phyloP scores from a whole-genome alignment of 2,113 vertebrate genomes.

The Delphinapterus leucas region DNA sequence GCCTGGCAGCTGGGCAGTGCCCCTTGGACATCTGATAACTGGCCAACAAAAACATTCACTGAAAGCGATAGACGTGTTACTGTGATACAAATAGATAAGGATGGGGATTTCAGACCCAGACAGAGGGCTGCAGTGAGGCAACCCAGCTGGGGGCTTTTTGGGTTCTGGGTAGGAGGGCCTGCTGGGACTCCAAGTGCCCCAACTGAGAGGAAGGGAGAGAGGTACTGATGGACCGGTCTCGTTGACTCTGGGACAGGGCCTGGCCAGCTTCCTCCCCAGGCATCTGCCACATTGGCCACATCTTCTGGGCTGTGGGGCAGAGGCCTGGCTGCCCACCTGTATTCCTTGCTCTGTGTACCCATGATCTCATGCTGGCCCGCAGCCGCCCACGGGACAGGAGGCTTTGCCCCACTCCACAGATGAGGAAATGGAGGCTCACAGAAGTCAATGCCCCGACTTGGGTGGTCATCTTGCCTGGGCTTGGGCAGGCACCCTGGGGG shows the following conservation, averaged over 20 bases:
- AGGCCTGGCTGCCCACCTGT: slow-evolving; percentile 9
- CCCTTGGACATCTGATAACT: neutral
- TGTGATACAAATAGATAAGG: neutral
- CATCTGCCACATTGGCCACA: neutral
- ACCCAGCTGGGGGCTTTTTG: neutral
- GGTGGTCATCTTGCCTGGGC: neutral
- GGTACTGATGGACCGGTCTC: neutral
- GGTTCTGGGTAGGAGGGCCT: neutral
- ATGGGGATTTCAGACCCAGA: neutral
- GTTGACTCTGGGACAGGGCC: neutral
- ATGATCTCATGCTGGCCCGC: slow-evolving; percentile 33
- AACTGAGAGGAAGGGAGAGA: neutral
- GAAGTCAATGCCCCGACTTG: neutral
- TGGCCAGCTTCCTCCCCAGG: neutral
- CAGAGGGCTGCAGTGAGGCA: neutral
- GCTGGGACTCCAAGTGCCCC: neutral
- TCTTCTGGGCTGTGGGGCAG: neutral
- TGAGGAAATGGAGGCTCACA: neutral
- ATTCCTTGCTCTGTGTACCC: neutral
- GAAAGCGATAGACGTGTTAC: neutral
- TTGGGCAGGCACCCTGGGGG: neutral
- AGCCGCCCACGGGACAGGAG: neutral
- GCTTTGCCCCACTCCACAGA: neutral
- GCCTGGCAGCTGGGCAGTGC: neutral
- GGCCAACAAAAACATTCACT: neutral